Percentiles rank a stretch among this genome's conserved stretches.
Conservation (phyloP, 2,888 invertebrate species). For the Temnothorax unifasciatus region DNA sequence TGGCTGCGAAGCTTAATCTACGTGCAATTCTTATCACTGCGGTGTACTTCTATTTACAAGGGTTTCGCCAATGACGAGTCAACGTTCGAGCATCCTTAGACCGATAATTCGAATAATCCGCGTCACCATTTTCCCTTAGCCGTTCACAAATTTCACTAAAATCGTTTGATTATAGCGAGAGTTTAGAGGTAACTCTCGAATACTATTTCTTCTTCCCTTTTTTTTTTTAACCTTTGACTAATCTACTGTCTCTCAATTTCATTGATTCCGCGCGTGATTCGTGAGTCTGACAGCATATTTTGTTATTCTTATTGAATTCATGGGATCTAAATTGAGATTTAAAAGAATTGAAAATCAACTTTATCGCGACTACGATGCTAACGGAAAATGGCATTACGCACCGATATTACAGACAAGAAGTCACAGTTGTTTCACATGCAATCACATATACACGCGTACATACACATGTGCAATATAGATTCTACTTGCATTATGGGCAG, state of each 20-base stretch:
- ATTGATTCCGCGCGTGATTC: neutral
- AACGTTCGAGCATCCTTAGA: slow-evolving; percentile 48
- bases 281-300: neutral
- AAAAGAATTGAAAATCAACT: neutral
- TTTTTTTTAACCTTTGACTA: neutral
- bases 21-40: slow-evolving; percentile 46
- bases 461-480: slow-evolving; percentile 12
- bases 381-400: slow-evolving; percentile 37
- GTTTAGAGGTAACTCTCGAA: neutral
- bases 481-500: slow-evolving; percentile 8
- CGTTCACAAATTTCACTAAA: slow-evolving; percentile 4
- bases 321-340: neutral
- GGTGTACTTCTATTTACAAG: slow-evolving; percentile 58
- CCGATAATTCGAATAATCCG: slow-evolving; percentile 36
- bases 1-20: slow-evolving; percentile 49
- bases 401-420: neutral
- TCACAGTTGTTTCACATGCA: slow-evolving; percentile 19
- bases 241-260: neutral
- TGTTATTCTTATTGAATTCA: neutral
- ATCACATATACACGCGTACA: slow-evolving; percentile 28
- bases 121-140: slow-evolving; percentile 38
- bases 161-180: neutral
- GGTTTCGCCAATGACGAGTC: slow-evolving; percentile 69
- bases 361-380: neutral
- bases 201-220: neutral